A percentile compares a stretch with the other conserved stretches of the same genome.
phyloP scores from a whole-genome alignment of 1,140 invertebrate genomes.

The Drosophila malerkotliana region DNA sequence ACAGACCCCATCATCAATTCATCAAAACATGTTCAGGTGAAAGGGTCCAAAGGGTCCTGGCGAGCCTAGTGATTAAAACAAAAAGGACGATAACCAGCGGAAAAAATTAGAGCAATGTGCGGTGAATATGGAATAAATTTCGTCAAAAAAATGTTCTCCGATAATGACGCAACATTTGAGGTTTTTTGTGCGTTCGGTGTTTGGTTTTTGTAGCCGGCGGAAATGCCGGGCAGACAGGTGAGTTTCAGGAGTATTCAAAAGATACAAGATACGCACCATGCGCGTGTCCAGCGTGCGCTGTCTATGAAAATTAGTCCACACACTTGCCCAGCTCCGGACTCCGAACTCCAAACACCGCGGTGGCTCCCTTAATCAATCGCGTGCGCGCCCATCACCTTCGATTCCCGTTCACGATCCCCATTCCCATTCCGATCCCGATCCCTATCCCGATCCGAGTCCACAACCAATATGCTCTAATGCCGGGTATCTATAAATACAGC shows the following conservation, averaged over 20 bases:
- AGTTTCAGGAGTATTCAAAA: conserved; percentile 31
- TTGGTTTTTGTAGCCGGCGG: conserved; percentile 55
- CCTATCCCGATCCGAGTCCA: conserved; percentile 1
- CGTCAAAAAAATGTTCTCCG: conserved; percentile 49
- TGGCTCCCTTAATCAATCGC: conserved; percentile 70
- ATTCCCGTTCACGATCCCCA: conserved; percentile 14
- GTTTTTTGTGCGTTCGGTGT: conserved; percentile 52
- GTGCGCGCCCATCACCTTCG: conserved; percentile 46
- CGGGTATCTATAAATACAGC: conserved; percentile 46
- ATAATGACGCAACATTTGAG: conserved; percentile 81
- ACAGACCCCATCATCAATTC: conserved; percentile 83
- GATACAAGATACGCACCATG: conserved; percentile 49
- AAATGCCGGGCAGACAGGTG: conserved; percentile 75
- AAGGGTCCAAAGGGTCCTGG: conserved; percentile 17
- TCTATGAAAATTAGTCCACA: conserved; percentile 70
- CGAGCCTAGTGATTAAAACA: conserved; percentile 67
- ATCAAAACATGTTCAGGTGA: conserved; percentile 64
- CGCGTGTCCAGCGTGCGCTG: conserved; percentile 71
- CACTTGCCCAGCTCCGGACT: conserved; percentile 5
- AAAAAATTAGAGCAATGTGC: conserved; percentile 81
- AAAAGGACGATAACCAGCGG: conserved; percentile 77
- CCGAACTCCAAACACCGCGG: conserved; percentile 2
- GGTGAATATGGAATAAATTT: conserved; percentile 82
- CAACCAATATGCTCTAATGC: conserved; percentile 57
- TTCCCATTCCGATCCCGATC: conserved; percentile 12